Evolutionary conservation across 2,888 invertebrate species (phyloP), one percentile per base, ranked within the genome.

Genomic region (Cenopis cana): DNA sequence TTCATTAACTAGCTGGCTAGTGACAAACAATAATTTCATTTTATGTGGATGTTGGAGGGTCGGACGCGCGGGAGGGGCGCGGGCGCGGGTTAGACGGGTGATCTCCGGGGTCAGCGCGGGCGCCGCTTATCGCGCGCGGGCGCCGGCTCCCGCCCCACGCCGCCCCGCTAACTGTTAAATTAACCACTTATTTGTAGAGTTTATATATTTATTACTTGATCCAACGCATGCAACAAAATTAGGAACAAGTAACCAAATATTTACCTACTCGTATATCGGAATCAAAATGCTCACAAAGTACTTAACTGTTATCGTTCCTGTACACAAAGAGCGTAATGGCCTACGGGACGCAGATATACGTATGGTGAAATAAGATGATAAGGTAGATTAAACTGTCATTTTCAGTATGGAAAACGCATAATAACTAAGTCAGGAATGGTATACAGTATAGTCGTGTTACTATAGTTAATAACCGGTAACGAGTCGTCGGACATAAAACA

Each of bases 51-150:
- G 49, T 29, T 20, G 57, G 68, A 46, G 38, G 68, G 54, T 61
- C 69, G 65, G 60, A 66, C 29, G 50, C 20, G 36, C 60, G 72
- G 49, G 57, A 18, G 65, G 38, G 68, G 70, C 64, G 46, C 20
- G 59, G 36, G 46, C 61, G 71, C 68, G 70, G 75, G 75, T 74
- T 75, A 62, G 74, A 77, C 73, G 65, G 75, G 76, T 72, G 73
- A 74, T 76, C 76, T 75, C 81, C 82, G 82, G 85, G 87, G 87
- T 87, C 86, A 82, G 82, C 80, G 84, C 78, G 85, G 82, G 81
- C 84, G 83, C 79, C 80, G 78, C 81, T 81, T 88, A 88, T 87
- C 88, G 82, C 81, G 46, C 72, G 18, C 60, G 60, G 41, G 61
- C 73, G 17, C 75, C 73, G 73, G 64, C 74, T 73, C 72, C 71